A percentile compares a stretch with the other conserved stretches of the same genome.
phyloP scores from a whole-genome alignment of 2,888 invertebrate genomes.

The Volucella zonaria region DNA sequence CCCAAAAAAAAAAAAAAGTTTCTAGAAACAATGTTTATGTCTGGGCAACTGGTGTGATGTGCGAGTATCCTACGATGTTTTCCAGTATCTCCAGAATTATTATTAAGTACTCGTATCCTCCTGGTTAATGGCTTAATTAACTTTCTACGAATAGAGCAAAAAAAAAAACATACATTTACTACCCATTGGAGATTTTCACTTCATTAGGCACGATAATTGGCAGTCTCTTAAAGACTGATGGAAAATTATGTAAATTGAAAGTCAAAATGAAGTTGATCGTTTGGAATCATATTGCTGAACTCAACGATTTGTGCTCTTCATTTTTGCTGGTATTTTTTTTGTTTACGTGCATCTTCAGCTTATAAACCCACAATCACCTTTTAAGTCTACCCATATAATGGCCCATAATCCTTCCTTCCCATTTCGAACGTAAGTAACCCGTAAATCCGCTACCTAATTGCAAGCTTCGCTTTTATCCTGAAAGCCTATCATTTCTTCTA shows the following conservation, averaged over 20 bases:
- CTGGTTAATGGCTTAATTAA: constrained; percentile 26
- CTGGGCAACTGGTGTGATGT: constrained; percentile 30
- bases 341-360: constrained; percentile 9
- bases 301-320: too few species aligned
- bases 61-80: neutral
- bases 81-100: constrained; percentile 18
- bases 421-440: neutral
- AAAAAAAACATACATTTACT: neutral
- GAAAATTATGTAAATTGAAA: too few species aligned
- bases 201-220: neutral
- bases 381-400: constrained; percentile 2
- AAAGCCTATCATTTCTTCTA: neutral
- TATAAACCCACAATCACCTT: neutral
- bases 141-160: neutral
- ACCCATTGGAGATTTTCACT: neutral
- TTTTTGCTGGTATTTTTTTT: neutral
- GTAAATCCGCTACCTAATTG: constrained; percentile 35
- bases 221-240: too few species aligned
- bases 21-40: constrained; percentile 28
- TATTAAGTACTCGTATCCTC: neutral
- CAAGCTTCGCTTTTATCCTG: constrained; percentile 13
- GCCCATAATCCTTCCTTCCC: neutral
- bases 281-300: too few species aligned
- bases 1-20: constrained; percentile 9
- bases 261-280: too few species aligned